phyloP scores from a whole-genome alignment of 1,140 invertebrate species.

The Sitophilus oryzae region DNA sequence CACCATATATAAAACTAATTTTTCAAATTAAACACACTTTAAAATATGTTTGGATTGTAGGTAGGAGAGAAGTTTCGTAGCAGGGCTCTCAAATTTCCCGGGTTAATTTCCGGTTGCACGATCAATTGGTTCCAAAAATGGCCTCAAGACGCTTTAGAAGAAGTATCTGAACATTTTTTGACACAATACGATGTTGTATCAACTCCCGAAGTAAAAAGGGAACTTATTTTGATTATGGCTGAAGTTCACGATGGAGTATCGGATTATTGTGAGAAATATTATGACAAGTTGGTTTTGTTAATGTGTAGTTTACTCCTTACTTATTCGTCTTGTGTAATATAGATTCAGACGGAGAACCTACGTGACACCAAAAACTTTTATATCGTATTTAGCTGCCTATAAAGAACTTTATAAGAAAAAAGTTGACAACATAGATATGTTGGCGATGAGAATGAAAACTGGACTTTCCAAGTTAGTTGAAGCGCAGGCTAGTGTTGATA shows the following conservation, averaged over 20 bases:
- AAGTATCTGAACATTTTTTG: constrained; percentile 75
- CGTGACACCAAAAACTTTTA: constrained; percentile 83
- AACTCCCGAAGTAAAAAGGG: constrained; percentile 61
- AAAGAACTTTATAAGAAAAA: constrained; percentile 70
- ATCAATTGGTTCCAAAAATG: constrained; percentile 87
- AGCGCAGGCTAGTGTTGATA: constrained; percentile 70
- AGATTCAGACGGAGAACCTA: constrained; percentile 75
- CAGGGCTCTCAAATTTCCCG: constrained; percentile 71
- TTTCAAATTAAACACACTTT: too few relatives aligned
- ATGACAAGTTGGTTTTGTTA: constrained; percentile 60
- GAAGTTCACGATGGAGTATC: constrained; percentile 76
- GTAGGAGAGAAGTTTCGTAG: constrained; percentile 74
- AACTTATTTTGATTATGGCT: constrained; percentile 74
- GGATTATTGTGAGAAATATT: constrained; percentile 68
- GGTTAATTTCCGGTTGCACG: constrained; percentile 81
- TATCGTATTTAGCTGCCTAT: constrained; percentile 77
- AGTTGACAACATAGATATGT: constrained; percentile 60
- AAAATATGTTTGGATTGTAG: too few relatives aligned
- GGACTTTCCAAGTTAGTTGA: constrained; percentile 79
- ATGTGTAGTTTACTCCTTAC: too few relatives aligned
- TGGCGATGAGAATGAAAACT: constrained; percentile 72
- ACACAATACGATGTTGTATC: constrained; percentile 64
- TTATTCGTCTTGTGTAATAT: too few relatives aligned
- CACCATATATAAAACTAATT: too few relatives aligned
- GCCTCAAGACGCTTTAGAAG: constrained; percentile 77